Percentiles rank a stretch among this genome's conserved stretches.
phyloP scores from a whole-genome alignment of 2,113 vertebrate genomes.

The Psephotus haematonotus region DNA sequence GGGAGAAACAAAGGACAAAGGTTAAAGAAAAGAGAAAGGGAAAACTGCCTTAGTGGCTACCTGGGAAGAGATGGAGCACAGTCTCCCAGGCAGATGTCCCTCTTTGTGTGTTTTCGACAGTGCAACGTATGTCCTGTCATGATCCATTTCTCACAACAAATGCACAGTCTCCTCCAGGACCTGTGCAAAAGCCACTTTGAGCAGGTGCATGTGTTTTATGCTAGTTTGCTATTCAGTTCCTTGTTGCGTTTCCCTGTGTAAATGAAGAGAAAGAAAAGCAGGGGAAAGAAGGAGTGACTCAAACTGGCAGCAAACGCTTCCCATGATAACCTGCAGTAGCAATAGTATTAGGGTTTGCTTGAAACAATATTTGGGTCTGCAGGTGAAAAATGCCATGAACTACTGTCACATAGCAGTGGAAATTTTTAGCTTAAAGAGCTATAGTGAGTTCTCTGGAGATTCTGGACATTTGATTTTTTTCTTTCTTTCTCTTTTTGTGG shows the following conservation, averaged over 20 bases:
- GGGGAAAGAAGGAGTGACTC: background rate
- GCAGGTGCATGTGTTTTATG: background rate
- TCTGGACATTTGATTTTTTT: background rate
- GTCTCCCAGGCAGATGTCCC: background rate
- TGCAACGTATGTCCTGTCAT: fast-evolving
- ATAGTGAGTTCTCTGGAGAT: background rate
- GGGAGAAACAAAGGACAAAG: background rate
- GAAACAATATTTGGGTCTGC: background rate
- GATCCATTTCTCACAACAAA: background rate
- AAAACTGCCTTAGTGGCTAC: background rate
- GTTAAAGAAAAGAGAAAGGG: background rate
- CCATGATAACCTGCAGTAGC: fast-evolving
- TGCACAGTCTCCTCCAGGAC: background rate
- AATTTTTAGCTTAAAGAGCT: background rate
- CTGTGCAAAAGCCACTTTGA: fast-evolving
- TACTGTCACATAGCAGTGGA: background rate
- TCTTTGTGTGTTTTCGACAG: background rate
- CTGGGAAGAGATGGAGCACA: background rate
- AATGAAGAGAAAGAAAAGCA: background rate
- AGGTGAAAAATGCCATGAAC: background rate
- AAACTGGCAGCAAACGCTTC: fast-evolving
- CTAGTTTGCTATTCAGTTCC: background rate
- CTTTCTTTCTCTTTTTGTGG: background rate
- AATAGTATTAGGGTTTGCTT: background rate
- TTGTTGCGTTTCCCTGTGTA: background rate